Conservation (phyloP, 30 jellyfish, hydroid and myxozoan genomes). For the Phacellophora camtschatica region DNA sequence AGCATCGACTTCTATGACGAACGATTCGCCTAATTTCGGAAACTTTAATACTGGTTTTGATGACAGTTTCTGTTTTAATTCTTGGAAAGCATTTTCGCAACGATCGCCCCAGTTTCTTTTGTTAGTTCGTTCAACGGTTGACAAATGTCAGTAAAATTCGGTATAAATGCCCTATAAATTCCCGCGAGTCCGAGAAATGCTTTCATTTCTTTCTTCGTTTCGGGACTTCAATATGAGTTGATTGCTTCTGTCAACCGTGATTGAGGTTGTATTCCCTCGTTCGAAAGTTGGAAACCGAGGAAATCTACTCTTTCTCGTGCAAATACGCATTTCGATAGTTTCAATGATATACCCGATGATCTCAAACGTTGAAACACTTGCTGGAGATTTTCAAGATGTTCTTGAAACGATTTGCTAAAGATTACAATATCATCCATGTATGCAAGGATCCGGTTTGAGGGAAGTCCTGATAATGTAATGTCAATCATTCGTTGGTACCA, state of each 20-base stretch:
- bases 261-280: slow-evolving; percentile 54
- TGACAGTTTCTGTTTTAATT: slow-evolving; percentile 20
- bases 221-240: too few species aligned
- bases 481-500: slow-evolving; percentile 56
- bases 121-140: slow-evolving; percentile 45
- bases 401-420: slow-evolving; percentile 27
- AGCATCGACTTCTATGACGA: slow-evolving; percentile 26
- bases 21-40: slow-evolving; percentile 39
- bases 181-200: too few species aligned
- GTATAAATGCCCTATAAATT: slow-evolving; percentile 42
- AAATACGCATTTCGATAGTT: slow-evolving; percentile 37
- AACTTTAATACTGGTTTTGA: slow-evolving; percentile 37
- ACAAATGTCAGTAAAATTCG: slow-evolving; percentile 19
- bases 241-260: slow-evolving; percentile 45
- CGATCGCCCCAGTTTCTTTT: slow-evolving; percentile 31
- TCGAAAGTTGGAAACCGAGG: slow-evolving; percentile 50
- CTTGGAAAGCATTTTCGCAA: slow-evolving; percentile 35
- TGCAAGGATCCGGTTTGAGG: slow-evolving; percentile 49
- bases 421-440: slow-evolving; percentile 59
- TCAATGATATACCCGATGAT: slow-evolving; percentile 26
- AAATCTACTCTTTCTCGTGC: slow-evolving; percentile 40
- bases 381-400: slow-evolving; percentile 39
- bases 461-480: slow-evolving; percentile 35
- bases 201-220: too few species aligned
- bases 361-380: slow-evolving; percentile 26